A percentile compares a stretch with the other conserved stretches of the same genome.
Evolutionary conservation across 2,113 vertebrate genomes (phyloP).

Genomic region (Cephalopterus ornatus): DNA sequence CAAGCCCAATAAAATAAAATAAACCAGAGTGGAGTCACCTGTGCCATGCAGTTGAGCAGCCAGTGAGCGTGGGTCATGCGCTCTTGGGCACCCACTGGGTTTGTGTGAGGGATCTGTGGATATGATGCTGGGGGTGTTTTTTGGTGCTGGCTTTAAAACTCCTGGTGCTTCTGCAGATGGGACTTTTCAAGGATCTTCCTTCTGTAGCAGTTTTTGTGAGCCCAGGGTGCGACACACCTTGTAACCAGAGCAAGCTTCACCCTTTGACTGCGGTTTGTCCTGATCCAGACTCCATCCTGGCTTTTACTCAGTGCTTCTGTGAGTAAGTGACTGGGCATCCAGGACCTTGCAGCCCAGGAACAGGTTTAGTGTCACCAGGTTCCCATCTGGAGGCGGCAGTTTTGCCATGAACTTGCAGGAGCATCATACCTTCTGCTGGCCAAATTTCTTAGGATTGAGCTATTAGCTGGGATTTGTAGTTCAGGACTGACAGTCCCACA

Average conservation of each 20-base stretch:
- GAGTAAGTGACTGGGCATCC: neutral
- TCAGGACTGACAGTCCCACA: neutral
- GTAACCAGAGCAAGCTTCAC: neutral
- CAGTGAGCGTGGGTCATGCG: neutral
- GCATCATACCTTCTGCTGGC: neutral
- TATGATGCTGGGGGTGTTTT: accelerated
- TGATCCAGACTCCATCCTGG: neutral
- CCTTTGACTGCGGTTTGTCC: neutral
- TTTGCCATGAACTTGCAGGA: neutral
- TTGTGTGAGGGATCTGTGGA: neutral
- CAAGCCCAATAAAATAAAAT: neutral
- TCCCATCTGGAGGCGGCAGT: neutral
- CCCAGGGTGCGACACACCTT: neutral
- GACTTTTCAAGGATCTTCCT: neutral
- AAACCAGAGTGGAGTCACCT: neutral
- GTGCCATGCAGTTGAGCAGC: neutral
- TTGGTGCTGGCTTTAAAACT: neutral
- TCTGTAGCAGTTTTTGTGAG: neutral
- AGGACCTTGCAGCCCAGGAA: neutral
- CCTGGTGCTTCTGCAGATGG: neutral
- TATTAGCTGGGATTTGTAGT: neutral
- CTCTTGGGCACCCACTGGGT: neutral
- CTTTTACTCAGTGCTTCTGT: neutral
- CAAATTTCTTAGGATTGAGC: neutral
- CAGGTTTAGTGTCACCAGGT: neutral